Base-by-base conservation (phyloP, 2,888 invertebrate species). In the Drosophila formosana region DNA sequence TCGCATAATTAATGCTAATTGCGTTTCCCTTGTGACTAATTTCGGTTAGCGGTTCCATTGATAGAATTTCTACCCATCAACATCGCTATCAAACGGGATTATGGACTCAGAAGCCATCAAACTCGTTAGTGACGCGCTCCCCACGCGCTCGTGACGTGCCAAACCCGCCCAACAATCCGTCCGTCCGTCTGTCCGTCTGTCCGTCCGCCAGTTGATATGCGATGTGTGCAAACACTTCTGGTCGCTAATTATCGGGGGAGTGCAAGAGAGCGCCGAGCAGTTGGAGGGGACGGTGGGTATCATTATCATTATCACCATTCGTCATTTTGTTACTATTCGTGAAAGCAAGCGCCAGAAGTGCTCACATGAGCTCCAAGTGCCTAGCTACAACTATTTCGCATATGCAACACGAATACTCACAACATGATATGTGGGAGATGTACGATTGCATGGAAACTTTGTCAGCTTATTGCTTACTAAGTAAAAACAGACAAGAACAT, bases 281-380 rank as follows among this genome's bases (percentile, higher is more conserved):
- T 7, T 11, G 18, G 9, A 18, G 9, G 34, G 23, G 28, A 32
- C 8, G 28, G 23, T 51, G 51, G 50, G 52, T 68, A 68, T 68
- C 58, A 76, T 68, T 75, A 70, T 64, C 66, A 67, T 68, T 75
- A 70, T 64, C 66, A 67, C 75, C 75, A 75, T 61, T 69, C 63
- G 78, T 73, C 80, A 82, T 72, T 68, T 73, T 56, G 57, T 72
- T 70, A 26, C 68, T 77, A 67, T 80, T 79, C 73, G 66, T 55
- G 45, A 63, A 62, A 51, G 47, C 47, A 37, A 71, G 72, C 47
- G 67, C 57, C 61, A 67, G 46, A 37, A 58, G 47, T 28, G 63
- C 76, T 85, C 80, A 88, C 85, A 82, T 88, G 74, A 78, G 82
- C 72, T 30, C n/a, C 53, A 51, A 78, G 61, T 66, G 66, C 63